These are phyloP conservation scores for Clunio marinus DNA, from an alignment of 2,888 invertebrate species.

Conservation along the genomic window DNA sequence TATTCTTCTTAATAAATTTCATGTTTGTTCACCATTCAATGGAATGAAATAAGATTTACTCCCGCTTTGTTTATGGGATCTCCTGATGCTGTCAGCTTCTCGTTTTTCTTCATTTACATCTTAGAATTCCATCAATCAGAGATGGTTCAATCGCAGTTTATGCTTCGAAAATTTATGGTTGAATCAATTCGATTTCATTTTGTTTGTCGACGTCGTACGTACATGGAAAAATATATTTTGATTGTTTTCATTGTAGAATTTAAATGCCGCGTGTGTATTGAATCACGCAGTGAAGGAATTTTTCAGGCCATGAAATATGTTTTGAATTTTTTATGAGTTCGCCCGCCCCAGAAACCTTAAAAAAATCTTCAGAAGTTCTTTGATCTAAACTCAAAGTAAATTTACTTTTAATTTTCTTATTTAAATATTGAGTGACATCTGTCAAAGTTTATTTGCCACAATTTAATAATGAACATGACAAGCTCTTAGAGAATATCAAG, in stretches of 20 bases:
- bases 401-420: constrained; percentile 20
- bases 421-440: constrained; percentile 23
- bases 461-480: not conserved
- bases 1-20: constrained; percentile 28
- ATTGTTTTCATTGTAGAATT: not conserved
- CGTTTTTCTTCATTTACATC: constrained; percentile 26
- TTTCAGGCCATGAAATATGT: constrained; percentile 28
- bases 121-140: constrained; percentile 30
- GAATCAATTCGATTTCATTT: not conserved
- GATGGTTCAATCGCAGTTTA: constrained; percentile 25
- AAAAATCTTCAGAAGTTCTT: not conserved
- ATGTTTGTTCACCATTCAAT: constrained; percentile 21
- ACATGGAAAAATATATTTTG: constrained; percentile 21
- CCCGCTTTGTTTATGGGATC: not conserved
- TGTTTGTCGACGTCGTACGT: not conserved
- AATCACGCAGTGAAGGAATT: not conserved
- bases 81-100: constrained; percentile 3
- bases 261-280: too few relatives aligned
- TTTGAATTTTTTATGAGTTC: not conserved
- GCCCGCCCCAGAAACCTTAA: not conserved
- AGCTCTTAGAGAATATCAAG: not conserved
- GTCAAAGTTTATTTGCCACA: not conserved
- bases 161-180: constrained; percentile 9
- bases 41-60: constrained; percentile 1
- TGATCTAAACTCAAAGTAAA: constrained; percentile 34